These are phyloP conservation scores for Scarus forsteni DNA, from an alignment of 2,797 vertebrate genomes.

Conservation along the genomic window DNA sequence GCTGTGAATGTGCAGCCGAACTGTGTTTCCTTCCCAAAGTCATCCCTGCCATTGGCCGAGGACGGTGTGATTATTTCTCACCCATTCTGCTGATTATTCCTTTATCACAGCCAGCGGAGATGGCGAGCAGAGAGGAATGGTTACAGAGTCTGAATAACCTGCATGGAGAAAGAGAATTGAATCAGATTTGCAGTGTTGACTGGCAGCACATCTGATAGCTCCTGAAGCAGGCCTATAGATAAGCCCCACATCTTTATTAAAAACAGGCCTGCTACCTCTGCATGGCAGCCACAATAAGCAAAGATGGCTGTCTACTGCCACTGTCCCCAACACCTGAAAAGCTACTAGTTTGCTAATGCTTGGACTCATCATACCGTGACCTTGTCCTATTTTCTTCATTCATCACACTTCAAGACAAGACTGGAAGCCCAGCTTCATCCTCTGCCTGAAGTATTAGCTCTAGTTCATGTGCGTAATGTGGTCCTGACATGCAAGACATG, in stretches of 20 bases:
- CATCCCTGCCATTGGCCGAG: constrained; percentile 67
- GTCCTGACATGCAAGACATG: no score
- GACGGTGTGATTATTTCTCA: constrained; percentile 79
- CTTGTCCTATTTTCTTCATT: constrained; percentile 39
- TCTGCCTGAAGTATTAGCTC: constrained; percentile 22
- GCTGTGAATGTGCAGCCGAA: constrained; percentile 30
- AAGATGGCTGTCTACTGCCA: constrained; percentile 60
- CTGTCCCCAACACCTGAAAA: constrained; percentile 35
- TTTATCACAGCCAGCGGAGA: constrained; percentile 75
- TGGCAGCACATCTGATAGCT: constrained; percentile 84
- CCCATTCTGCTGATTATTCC: constrained; percentile 77
- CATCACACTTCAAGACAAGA: constrained; percentile 14
- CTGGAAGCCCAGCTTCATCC: constrained; percentile 25
- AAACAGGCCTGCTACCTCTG: constrained; percentile 75
- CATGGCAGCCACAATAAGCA: constrained; percentile 76
- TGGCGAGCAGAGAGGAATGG: constrained; percentile 67
- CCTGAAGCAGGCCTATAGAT: constrained; percentile 78
- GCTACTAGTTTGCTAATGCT: constrained; percentile 29
- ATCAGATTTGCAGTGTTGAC: constrained; percentile 79
- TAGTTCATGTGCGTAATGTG: no score
- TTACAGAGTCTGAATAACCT: constrained; percentile 71
- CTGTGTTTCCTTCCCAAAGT: constrained; percentile 69
- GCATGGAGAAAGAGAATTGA: constrained; percentile 65
- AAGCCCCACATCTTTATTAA: constrained; percentile 80
- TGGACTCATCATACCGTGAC: constrained; percentile 36